phyloP scores from a whole-genome alignment of 2,113 vertebrate genomes.

The Podarcis cretensis region DNA sequence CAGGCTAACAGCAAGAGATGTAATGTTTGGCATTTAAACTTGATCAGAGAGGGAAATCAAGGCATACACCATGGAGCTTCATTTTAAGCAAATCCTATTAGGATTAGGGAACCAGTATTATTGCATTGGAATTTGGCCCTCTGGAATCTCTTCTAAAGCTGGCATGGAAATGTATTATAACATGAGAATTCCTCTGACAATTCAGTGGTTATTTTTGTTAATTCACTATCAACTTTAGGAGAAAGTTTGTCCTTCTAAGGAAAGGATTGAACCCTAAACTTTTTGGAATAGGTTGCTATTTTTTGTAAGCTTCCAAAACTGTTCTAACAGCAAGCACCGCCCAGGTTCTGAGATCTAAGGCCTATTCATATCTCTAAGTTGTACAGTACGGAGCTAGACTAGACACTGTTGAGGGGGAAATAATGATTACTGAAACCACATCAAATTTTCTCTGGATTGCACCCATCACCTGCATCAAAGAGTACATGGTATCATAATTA shows the following conservation, averaged over 20 bases:
- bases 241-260: neutral
- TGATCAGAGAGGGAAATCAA: rapidly evolving
- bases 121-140: neutral
- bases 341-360: neutral
- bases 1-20: neutral
- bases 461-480: neutral
- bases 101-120: neutral
- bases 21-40: rapidly evolving
- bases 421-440: neutral
- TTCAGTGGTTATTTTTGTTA: neutral
- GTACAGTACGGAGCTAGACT: neutral
- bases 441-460: neutral
- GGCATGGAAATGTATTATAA: neutral
- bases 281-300: neutral
- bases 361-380: neutral
- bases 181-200: neutral
- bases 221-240: neutral
- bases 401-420: neutral
- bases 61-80: neutral
- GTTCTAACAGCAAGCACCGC: neutral
- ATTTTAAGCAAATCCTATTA: neutral
- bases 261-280: neutral
- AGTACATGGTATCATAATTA: neutral
- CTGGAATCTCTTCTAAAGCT: neutral
- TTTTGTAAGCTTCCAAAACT: neutral